These are phyloP conservation scores for Sphenopsis melanotis DNA, from an alignment of 2,797 vertebrate species.

Conservation along the genomic window DNA sequence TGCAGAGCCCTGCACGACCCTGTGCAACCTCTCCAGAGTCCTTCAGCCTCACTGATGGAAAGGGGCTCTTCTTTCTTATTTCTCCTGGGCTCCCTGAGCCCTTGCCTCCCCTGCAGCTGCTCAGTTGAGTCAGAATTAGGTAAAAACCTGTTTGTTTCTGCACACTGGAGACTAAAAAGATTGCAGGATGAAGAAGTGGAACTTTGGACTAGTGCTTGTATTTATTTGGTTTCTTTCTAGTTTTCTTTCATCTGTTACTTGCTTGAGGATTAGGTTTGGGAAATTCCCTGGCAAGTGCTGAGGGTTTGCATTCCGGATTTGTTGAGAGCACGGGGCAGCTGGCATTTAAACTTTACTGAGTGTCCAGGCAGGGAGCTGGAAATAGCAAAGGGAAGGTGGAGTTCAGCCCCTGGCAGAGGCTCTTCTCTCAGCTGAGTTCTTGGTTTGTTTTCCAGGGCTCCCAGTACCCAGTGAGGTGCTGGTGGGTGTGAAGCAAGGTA, in stretches of 20 bases:
- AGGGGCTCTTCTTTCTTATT: not conserved
- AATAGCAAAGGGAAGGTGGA: not conserved
- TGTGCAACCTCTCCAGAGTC: not conserved
- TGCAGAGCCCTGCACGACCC: not conserved
- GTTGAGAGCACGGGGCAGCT: not conserved
- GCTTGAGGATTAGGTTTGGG: not conserved
- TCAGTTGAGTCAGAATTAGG: not conserved
- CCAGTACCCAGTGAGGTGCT: not conserved
- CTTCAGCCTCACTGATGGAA: not conserved
- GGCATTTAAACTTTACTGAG: constrained; percentile 5
- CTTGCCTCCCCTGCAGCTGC: not conserved
- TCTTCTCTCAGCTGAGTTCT: not conserved
- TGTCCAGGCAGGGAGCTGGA: not conserved
- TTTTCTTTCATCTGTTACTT: not conserved
- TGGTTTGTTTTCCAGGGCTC: not conserved
- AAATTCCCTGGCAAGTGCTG: not conserved
- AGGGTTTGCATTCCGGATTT: not conserved
- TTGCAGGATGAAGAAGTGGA: not conserved
- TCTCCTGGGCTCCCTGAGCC: not conserved
- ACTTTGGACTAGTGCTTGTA: not conserved
- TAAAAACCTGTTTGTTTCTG: not conserved
- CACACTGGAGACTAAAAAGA: not conserved
- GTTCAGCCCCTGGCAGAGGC: not conserved
- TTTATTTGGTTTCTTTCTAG: not conserved
- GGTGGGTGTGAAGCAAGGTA: not conserved